These are phyloP conservation scores for Suncus etruscus DNA, from an alignment of 2,113 vertebrate genomes.

Conservation along the genomic window DNA sequence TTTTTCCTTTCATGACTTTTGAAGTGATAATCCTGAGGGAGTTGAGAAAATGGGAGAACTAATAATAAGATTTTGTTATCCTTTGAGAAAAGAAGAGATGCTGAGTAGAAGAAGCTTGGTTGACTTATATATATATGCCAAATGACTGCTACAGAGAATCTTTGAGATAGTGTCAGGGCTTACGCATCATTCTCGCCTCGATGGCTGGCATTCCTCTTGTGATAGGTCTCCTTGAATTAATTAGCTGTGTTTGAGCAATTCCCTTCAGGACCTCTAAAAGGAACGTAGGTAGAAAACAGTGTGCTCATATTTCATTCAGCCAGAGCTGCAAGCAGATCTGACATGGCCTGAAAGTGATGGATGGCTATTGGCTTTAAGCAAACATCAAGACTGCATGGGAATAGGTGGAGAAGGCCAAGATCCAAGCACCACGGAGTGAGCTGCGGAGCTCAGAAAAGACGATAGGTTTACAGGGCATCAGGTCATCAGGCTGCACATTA, in stretches of 20 bases:
- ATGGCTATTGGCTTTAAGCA: slow-evolving; percentile 54
- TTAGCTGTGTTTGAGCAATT: not conserved
- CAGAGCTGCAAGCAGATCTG: not conserved
- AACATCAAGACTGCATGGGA: slow-evolving; percentile 15
- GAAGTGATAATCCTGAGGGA: slow-evolving; percentile 1
- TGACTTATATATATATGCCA: fast-evolving
- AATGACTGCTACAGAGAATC: not conserved
- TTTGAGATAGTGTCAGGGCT: not conserved
- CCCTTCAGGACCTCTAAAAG: slow-evolving; percentile 55
- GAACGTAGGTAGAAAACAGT: not conserved
- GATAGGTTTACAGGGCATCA: not conserved
- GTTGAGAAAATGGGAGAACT: not conserved
- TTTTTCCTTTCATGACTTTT: slow-evolving; percentile 45
- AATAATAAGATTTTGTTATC: not conserved
- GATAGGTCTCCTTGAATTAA: not conserved
- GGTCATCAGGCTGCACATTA: not conserved
- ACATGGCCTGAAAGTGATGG: not conserved
- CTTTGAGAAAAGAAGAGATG: not conserved
- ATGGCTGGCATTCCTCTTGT: not conserved
- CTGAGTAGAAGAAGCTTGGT: fast-evolving
- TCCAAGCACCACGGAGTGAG: not conserved
- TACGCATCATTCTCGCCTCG: not conserved
- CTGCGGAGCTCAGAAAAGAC: slow-evolving; percentile 30
- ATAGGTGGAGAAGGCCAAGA: slow-evolving; percentile 14
- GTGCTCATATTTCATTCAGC: not conserved